A percentile compares a stretch with the other conserved stretches of the same genome.
Evolutionary conservation across 2,888 invertebrate genomes (phyloP).

Genomic region (Apoderus coryli): DNA sequence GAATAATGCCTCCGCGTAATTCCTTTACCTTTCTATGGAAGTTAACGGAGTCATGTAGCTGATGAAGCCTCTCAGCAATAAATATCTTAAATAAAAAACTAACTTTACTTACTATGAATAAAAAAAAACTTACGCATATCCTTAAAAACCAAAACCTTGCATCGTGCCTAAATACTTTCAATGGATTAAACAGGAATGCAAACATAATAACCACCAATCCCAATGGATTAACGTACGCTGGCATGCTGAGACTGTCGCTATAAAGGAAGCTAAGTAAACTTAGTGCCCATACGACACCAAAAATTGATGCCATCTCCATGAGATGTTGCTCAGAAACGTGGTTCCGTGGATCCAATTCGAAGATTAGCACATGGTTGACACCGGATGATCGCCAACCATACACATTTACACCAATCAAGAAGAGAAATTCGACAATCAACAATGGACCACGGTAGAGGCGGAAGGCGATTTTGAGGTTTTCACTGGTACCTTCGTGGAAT

Average conservation of each 20-base stretch:
- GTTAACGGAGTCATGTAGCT: conserved; percentile 2
- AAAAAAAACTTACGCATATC: conserved; percentile 39
- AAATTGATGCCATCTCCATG: conserved; percentile 62
- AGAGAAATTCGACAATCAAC: conserved; percentile 58
- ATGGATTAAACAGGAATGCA: conserved; percentile 60
- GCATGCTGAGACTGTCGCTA: conserved; percentile 48
- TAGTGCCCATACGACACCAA: conserved; percentile 62
- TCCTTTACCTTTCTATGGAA: conserved; percentile 5
- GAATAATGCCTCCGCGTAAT: too few relatives aligned
- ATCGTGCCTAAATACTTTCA: conserved; percentile 58
- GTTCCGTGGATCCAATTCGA: conserved; percentile 67
- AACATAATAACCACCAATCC: conserved; percentile 51
- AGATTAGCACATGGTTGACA: conserved; percentile 72
- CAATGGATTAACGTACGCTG: conserved; percentile 64
- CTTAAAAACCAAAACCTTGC: conserved; percentile 62
- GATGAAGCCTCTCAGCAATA: conserved; percentile 2
- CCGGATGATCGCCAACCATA: conserved; percentile 72
- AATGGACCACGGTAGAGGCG: conserved; percentile 68
- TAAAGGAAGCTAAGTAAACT: conserved; percentile 52
- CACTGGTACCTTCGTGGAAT: conserved; percentile 35
- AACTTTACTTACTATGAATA: too few relatives aligned
- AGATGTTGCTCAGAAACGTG: conserved; percentile 62
- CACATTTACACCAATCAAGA: conserved; percentile 66
- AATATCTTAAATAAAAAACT: too few relatives aligned
- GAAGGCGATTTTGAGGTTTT: conserved; percentile 53